A percentile compares a stretch with the other conserved stretches of the same genome.
Conservation (phyloP, 2,797 vertebrate species). For the Hemitrygon akajei region DNA sequence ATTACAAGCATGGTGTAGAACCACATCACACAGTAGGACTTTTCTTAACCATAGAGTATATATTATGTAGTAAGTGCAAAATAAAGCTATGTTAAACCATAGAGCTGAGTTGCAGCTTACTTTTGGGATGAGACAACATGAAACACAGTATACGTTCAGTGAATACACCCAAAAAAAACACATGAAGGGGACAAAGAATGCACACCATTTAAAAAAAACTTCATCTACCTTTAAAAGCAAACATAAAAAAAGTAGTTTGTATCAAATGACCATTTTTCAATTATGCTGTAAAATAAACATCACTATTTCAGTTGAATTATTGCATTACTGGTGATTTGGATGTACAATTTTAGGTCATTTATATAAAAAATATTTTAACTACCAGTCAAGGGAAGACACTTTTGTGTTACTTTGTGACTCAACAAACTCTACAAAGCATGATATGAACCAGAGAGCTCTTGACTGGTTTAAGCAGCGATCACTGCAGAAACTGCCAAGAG, state of each 20-base stretch:
- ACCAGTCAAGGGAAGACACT: neutral
- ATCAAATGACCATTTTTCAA: neutral
- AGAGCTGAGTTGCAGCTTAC: neutral
- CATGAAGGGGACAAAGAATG: neutral
- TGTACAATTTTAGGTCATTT: neutral
- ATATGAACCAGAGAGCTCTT: neutral
- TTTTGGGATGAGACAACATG: neutral
- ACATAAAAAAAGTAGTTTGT: neutral
- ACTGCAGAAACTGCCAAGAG: neutral
- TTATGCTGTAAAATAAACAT: neutral
- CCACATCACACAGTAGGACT: neutral
- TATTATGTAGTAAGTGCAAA: neutral
- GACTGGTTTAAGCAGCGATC: neutral
- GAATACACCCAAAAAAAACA: neutral
- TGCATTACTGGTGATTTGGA: neutral
- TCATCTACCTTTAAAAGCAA: neutral
- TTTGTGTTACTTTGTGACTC: no score
- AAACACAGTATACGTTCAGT: constrained; percentile 17
- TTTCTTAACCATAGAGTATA: neutral
- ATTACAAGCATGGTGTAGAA: neutral
- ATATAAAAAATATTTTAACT: neutral
- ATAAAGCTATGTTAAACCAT: neutral
- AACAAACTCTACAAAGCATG: neutral
- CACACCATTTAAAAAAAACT: neutral
- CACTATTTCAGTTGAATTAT: neutral